These are phyloP conservation scores for Phalacrocorax pelagicus DNA, from an alignment of 2,113 vertebrate genomes.

Conservation along the genomic window DNA sequence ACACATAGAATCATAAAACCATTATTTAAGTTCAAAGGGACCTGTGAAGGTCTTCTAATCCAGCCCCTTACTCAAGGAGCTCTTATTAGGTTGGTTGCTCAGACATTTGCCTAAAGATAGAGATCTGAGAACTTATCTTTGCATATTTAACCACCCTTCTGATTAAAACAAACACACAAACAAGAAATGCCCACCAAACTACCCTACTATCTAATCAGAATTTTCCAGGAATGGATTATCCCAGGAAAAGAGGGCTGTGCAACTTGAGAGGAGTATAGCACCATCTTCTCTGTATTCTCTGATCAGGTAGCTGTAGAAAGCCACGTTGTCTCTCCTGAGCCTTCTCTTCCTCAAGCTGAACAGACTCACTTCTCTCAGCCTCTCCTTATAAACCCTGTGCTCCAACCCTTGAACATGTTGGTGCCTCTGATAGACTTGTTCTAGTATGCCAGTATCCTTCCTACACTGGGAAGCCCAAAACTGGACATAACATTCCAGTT, in stretches of 20 bases:
- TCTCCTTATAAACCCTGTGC: background rate
- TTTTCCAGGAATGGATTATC: background rate
- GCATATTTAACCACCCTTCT: background rate
- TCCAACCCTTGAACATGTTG: background rate
- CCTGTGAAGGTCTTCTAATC: background rate
- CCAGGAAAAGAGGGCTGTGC: background rate
- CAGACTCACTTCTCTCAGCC: background rate
- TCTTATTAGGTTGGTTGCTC: background rate
- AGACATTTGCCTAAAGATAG: background rate
- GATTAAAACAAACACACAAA: background rate
- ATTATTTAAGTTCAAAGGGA: background rate
- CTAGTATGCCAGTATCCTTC: background rate
- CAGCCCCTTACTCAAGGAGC: background rate
- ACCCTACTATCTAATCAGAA: background rate
- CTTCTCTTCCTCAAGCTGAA: background rate
- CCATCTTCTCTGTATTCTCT: background rate
- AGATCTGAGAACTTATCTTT: background rate
- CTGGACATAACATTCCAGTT: background rate
- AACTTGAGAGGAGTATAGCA: background rate
- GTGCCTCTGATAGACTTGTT: background rate
- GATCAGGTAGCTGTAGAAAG: background rate
- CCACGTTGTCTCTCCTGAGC: fast-evolving
- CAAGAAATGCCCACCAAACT: fast-evolving
- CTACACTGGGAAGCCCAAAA: background rate
- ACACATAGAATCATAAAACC: background rate